A percentile compares a stretch with the other conserved stretches of the same genome.
phyloP scores from a whole-genome alignment of 2,113 vertebrate species.

The Macroglossus sobrinus region DNA sequence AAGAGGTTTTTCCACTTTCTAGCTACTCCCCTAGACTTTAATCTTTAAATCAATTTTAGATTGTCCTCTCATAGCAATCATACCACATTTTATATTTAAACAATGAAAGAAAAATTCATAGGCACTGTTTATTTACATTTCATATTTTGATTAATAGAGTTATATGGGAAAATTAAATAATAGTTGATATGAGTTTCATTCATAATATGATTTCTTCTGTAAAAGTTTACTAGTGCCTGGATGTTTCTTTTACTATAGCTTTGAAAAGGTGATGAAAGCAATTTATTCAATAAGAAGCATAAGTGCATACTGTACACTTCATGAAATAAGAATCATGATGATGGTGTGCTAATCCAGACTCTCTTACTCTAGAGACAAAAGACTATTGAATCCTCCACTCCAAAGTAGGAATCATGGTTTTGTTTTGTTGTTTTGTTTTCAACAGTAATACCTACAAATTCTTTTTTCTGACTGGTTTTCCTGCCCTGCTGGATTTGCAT shows the following conservation, averaged over 20 bases:
- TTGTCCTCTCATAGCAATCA: not conserved
- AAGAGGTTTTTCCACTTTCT: not conserved
- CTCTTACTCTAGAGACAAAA: not conserved
- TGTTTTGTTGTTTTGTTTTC: no score
- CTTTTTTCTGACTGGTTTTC: no score
- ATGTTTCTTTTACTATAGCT: not conserved
- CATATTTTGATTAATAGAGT: not conserved
- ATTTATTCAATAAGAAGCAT: not conserved
- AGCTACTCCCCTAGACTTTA: not conserved
- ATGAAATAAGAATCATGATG: not conserved
- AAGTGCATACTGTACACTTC: not conserved
- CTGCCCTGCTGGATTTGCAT: no score
- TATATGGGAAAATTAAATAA: not conserved
- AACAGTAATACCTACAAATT: no score
- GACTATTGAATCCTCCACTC: not conserved
- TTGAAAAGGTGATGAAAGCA: not conserved
- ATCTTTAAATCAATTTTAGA: not conserved
- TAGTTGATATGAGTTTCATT: not conserved
- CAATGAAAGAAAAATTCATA: not conserved
- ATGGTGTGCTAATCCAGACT: not conserved
- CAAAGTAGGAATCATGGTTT: not conserved
- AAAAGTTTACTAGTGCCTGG: not conserved
- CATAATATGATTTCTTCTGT: not conserved
- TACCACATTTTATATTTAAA: not conserved
- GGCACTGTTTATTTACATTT: not conserved